Evolutionary conservation across 2,888 invertebrate species (phyloP).

Genomic region (Ophion ventricosus): DNA sequence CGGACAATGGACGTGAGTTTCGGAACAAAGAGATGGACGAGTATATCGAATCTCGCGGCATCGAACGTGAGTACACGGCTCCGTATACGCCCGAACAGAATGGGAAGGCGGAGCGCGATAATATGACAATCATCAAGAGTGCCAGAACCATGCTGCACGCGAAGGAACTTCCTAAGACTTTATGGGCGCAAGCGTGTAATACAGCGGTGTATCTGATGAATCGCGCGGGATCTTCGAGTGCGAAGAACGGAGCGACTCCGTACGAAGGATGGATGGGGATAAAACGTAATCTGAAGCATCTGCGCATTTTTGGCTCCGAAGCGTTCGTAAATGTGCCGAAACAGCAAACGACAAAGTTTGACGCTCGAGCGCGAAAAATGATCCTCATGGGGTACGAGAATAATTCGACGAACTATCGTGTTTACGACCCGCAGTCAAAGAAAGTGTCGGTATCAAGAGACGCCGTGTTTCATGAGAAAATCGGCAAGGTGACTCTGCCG

Average conservation of each 20-base stretch:
- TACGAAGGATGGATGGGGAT: neutral
- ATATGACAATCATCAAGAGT: slow-evolving; percentile 35
- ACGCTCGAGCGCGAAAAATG: neutral
- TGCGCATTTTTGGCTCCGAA: neutral
- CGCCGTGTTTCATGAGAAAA: neutral
- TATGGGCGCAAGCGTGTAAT: slow-evolving; percentile 27
- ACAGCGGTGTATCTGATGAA: slow-evolving; percentile 43
- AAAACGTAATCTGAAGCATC: neutral
- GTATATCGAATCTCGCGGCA: slow-evolving; percentile 2
- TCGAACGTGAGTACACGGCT: slow-evolving; percentile 28
- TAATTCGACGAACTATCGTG: neutral
- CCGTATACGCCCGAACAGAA: slow-evolving; percentile 52
- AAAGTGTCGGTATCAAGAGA: slow-evolving; percentile 14
- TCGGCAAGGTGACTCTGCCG: neutral
- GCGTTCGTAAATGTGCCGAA: neutral
- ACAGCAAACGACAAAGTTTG: neutral
- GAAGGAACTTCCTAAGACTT: neutral
- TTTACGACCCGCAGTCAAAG: neutral
- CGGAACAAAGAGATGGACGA: slow-evolving; percentile 56
- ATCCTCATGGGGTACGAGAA: neutral
- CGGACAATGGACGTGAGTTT: slow-evolving; percentile 67
- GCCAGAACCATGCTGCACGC: slow-evolving; percentile 45
- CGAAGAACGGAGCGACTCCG: neutral
- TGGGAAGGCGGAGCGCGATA: slow-evolving; percentile 40
- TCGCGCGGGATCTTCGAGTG: neutral